phyloP scores from a whole-genome alignment of 2,888 invertebrate species.

The Catocala fraxini region DNA sequence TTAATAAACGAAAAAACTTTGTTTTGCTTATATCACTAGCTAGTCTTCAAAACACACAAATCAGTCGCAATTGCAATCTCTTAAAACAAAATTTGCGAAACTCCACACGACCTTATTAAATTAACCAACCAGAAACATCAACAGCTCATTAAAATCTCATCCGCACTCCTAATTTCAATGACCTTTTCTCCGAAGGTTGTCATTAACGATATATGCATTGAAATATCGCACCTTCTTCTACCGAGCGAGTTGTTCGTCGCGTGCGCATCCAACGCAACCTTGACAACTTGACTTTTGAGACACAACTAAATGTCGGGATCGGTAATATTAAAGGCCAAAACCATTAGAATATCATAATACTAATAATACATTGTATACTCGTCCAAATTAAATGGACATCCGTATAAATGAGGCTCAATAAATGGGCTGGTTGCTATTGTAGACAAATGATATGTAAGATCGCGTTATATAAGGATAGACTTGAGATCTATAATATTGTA shows the following conservation, averaged over 20 bases:
- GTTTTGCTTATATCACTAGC: too few species aligned
- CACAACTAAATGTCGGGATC: constrained; percentile 71
- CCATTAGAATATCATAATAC: constrained; percentile 70
- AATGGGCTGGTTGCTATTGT: constrained; percentile 1
- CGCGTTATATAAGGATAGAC: background rate
- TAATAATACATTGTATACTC: constrained; percentile 62
- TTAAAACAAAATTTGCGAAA: background rate
- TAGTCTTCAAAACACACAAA: too few species aligned
- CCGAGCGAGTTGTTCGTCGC: constrained; percentile 29
- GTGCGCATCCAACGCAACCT: constrained; percentile 61
- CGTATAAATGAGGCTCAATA: constrained; percentile 18
- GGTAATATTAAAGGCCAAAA: constrained; percentile 70
- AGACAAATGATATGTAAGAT: constrained; percentile 1
- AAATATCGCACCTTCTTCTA: constrained; percentile 35
- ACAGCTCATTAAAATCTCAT: constrained; percentile 17
- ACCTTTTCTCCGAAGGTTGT: constrained; percentile 26
- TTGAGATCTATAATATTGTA: background rate
- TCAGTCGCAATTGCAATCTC: too few species aligned
- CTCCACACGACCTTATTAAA: constrained; percentile 1
- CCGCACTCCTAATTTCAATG: constrained; percentile 21
- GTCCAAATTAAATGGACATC: constrained; percentile 42
- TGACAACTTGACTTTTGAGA: constrained; percentile 80
- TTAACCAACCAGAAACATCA: constrained; percentile 1
- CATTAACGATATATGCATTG: constrained; percentile 18
- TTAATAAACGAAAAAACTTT: too few species aligned